Conservation (phyloP, 1,140 invertebrate genomes). For the Nasonia longicornis region DNA sequence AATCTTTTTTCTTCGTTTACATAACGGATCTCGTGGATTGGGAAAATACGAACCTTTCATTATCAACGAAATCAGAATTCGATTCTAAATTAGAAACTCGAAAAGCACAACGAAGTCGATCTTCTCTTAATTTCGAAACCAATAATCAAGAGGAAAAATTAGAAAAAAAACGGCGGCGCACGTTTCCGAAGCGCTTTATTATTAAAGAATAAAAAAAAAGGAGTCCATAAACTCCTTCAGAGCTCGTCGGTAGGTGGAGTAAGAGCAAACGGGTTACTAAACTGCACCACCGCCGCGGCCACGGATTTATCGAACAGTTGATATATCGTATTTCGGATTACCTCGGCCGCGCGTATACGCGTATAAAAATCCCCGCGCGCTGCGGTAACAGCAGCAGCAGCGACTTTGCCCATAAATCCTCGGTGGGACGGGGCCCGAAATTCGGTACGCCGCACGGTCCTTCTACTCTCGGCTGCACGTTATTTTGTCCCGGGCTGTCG, state of each 20-base stretch:
- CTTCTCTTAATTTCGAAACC: too few species aligned
- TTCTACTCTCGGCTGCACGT: constrained; percentile 36
- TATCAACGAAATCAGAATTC: not conserved
- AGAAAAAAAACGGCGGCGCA: too few species aligned
- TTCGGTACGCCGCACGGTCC: constrained; percentile 53
- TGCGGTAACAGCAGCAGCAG: not conserved
- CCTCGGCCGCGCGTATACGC: not conserved
- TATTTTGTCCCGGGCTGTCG: constrained; percentile 46
- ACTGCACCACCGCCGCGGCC: not conserved
- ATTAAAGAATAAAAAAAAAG: not conserved
- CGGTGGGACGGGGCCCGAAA: constrained; percentile 34
- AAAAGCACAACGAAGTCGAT: not conserved
- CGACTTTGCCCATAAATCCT: constrained; percentile 51
- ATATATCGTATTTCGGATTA: constrained; percentile 43
- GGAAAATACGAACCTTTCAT: too few species aligned
- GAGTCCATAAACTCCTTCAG: not conserved
- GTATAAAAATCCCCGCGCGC: not conserved
- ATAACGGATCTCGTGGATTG: too few species aligned
- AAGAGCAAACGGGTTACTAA: not conserved
- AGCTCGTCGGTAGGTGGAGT: not conserved
- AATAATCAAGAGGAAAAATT: too few species aligned
- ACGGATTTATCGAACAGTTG: constrained; percentile 36
- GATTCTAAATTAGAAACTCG: not conserved
- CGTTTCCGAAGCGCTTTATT: too few species aligned
- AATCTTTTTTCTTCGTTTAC: too few species aligned